phyloP scores from a whole-genome alignment of 2,797 vertebrate species.

The Carduelis carduelis region DNA sequence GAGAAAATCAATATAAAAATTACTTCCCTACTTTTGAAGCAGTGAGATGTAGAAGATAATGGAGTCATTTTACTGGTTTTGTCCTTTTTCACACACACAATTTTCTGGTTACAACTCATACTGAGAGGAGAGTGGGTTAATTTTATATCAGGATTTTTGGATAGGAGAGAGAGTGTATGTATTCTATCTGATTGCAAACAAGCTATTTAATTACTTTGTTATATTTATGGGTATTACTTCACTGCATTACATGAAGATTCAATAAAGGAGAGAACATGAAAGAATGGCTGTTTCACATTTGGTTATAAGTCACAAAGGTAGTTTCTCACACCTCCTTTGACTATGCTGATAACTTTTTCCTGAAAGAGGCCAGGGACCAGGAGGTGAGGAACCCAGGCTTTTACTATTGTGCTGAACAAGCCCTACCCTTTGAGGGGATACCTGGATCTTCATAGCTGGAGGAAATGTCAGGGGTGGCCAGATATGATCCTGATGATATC shows the following conservation, averaged over 20 bases:
- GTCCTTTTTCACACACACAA: not conserved
- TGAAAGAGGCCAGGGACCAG: not conserved
- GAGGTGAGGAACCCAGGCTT: not conserved
- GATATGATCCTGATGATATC: not conserved
- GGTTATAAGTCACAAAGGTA: not conserved
- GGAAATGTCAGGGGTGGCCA: accelerated
- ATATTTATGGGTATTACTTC: not conserved
- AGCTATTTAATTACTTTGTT: not conserved
- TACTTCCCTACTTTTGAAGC: not conserved
- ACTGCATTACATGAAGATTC: not conserved
- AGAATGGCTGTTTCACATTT: not conserved
- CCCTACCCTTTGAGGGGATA: accelerated
- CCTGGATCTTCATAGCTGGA: not conserved
- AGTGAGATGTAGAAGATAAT: not conserved
- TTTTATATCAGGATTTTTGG: not conserved
- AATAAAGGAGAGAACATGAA: not conserved
- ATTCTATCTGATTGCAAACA: not conserved
- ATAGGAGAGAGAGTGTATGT: not conserved
- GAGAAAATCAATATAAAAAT: not conserved
- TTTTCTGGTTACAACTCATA: not conserved
- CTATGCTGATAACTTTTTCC: not conserved
- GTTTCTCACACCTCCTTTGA: not conserved
- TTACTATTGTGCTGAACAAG: accelerated
- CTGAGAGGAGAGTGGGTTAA: not conserved
- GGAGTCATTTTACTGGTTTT: not conserved